Evolutionary conservation across 2,888 invertebrate species (phyloP), one percentile per base, ranked within the genome.

Genomic region (Steinernema carpocapsae): DNA sequence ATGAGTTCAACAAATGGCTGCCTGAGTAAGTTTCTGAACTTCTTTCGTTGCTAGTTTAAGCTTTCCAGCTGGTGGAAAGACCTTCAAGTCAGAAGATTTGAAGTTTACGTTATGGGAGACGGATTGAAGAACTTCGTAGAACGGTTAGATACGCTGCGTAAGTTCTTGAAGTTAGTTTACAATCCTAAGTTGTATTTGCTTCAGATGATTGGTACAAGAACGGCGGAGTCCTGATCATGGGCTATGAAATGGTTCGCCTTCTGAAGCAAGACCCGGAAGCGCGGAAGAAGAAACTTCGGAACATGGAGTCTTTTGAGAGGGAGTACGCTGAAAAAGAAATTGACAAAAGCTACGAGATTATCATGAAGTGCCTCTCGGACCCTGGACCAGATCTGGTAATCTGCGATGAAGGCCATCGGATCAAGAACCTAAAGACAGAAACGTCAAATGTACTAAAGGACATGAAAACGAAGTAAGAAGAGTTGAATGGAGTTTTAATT

Each of bases 1-100:
- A 94, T 83, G 99, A 99, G 89, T 97, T 94, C 88, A 95, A 97
- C 88, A 94, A 94, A 92, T 99, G 97, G 97, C 90, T 95, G 74
- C 97, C 97, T 0, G 76, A 56, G 74, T 77, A 72, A 37, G 77
- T 42, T 24, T 22, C 43, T 17, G 17, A 26, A 37, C 37, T 6
- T 42, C 3, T 37, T 32, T 19, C 26, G 17, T 14, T 72, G 2
- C 24, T n/a, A n/a, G 10, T 37, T 6, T 37, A 3, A 3, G 3
- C 17, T 10, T 59, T 64, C 26, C 24, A 29, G 32, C 3, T 37
- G 37, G 46, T n/a, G 29, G 37, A 37, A 37, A 37, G 10, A 37
- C 37, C 4, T 6, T 1, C 26, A 70, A 10, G 64, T 26, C 70
- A 70, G 37, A 37, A 22, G 3, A 3, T 74, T 74, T 37, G 10